Conservation (phyloP, 2,797 vertebrate genomes). For the Lindbergichthys nudifrons region DNA sequence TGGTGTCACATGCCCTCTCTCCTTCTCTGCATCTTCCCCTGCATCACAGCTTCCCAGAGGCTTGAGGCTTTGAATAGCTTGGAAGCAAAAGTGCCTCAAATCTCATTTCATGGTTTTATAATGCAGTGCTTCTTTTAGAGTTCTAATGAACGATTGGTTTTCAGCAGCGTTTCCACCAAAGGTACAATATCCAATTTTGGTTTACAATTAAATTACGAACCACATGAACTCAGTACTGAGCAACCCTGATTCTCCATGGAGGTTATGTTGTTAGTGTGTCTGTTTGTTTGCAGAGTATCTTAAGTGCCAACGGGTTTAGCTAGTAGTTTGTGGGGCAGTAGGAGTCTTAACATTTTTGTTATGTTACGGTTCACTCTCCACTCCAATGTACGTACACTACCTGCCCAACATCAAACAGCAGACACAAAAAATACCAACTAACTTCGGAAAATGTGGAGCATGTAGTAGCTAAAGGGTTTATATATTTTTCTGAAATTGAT, state of each 20-base stretch:
- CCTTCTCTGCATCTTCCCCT: slow-evolving; percentile 40
- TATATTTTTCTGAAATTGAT: slow-evolving; percentile 16
- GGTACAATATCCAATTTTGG: slow-evolving; percentile 22
- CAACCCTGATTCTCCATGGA: neutral
- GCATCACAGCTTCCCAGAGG: slow-evolving; percentile 48
- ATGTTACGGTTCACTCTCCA: neutral
- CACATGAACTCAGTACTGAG: slow-evolving; percentile 9
- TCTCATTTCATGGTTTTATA: slow-evolving; percentile 64
- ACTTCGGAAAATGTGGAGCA: slow-evolving; percentile 5
- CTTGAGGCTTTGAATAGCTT: slow-evolving; percentile 55
- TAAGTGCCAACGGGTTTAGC: neutral
- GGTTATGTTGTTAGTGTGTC: neutral
- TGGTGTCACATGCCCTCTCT: slow-evolving; percentile 39
- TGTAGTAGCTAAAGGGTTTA: slow-evolving; percentile 22
- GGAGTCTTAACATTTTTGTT: neutral
- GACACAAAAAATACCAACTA: neutral
- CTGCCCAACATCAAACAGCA: neutral
- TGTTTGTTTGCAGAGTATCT: neutral
- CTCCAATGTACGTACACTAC: no score
- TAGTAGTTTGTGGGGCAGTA: neutral
- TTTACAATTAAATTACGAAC: slow-evolving; percentile 18
- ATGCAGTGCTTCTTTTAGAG: slow-evolving; percentile 46
- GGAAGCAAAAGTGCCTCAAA: slow-evolving; percentile 61
- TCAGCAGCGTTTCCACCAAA: slow-evolving; percentile 20
- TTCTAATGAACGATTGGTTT: slow-evolving; percentile 52